Evolutionary conservation across 30 jellyfish, hydroid and myxozoan genomes (phyloP).

Genomic region (Pseudorhiza aurosa): DNA sequence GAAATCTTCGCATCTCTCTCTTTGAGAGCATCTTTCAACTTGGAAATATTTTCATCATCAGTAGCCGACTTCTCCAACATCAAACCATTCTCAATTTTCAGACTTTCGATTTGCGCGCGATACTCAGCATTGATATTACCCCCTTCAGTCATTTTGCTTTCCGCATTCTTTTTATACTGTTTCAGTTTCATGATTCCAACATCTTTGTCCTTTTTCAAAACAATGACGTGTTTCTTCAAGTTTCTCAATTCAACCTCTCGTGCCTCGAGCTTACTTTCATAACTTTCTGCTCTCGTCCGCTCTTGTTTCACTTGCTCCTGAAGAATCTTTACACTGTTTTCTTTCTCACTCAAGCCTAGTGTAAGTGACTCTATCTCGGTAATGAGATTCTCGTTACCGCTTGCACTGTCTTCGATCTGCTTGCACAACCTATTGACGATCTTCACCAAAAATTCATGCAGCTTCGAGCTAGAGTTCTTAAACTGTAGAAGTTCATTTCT

Average conservation of each 20-base stretch:
- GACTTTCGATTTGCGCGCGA: background rate
- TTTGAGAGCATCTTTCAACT: background rate
- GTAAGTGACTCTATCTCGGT: background rate
- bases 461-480: conserved; percentile 19
- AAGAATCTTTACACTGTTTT: background rate
- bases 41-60: background rate
- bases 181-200: background rate
- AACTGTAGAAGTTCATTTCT: conserved; percentile 22
- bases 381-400: background rate
- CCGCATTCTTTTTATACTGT: conserved; percentile 25
- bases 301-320: conserved; percentile 13
- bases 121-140: background rate
- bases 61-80: background rate
- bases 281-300: background rate
- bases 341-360: conserved; percentile 14
- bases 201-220: conserved; percentile 39
- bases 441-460: conserved; percentile 1
- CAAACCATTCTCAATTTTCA: background rate
- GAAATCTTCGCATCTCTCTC: background rate
- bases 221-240: conserved; percentile 8
- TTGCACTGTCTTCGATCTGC: conserved; percentile 14
- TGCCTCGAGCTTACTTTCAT: conserved; percentile 3
- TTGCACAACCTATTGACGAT: conserved; percentile 29
- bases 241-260: conserved; percentile 3
- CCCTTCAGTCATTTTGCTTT: background rate